A percentile compares a stretch with the other conserved stretches of the same genome.
Conservation (phyloP, 2,797 vertebrate species). For the Erpetoichthys calabaricus region DNA sequence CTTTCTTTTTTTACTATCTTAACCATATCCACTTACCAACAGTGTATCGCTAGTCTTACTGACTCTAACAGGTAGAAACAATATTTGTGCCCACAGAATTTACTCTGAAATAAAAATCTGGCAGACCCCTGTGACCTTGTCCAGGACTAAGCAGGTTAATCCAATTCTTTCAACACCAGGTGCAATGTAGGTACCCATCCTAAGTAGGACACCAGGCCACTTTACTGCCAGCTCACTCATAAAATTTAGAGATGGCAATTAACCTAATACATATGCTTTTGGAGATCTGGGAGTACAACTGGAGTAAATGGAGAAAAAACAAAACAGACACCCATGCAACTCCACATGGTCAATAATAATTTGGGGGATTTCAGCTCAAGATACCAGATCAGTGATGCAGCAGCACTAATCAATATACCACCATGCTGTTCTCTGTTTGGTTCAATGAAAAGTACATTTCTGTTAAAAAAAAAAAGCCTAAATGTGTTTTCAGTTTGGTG, state of each 20-base stretch:
- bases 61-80: too few relatives aligned
- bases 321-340: slow-evolving; percentile 31
- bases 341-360: slow-evolving; percentile 27
- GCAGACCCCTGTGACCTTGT: slow-evolving; percentile 9
- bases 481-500: too few relatives aligned
- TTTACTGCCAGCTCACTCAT: slow-evolving; percentile 14
- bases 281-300: slow-evolving; percentile 15
- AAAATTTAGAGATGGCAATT: slow-evolving; percentile 10
- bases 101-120: slow-evolving; percentile 17
- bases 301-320: slow-evolving; percentile 24
- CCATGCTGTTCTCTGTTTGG: too few relatives aligned
- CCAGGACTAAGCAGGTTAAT: too few relatives aligned
- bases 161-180: slow-evolving; percentile 20
- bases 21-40: too few relatives aligned
- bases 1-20: too few relatives aligned
- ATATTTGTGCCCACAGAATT: slow-evolving; percentile 5
- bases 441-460: too few relatives aligned
- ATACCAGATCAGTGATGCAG: too few relatives aligned
- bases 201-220: slow-evolving; percentile 13
- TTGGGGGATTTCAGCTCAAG: too few relatives aligned
- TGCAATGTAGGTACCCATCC: slow-evolving; percentile 15
- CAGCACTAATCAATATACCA: too few relatives aligned
- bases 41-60: too few relatives aligned
- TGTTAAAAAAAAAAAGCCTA: too few relatives aligned
- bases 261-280: slow-evolving; percentile 19